A percentile compares a stretch with the other conserved stretches of the same genome.
phyloP scores from a whole-genome alignment of 2,888 invertebrate species.

The Lingula anatina region DNA sequence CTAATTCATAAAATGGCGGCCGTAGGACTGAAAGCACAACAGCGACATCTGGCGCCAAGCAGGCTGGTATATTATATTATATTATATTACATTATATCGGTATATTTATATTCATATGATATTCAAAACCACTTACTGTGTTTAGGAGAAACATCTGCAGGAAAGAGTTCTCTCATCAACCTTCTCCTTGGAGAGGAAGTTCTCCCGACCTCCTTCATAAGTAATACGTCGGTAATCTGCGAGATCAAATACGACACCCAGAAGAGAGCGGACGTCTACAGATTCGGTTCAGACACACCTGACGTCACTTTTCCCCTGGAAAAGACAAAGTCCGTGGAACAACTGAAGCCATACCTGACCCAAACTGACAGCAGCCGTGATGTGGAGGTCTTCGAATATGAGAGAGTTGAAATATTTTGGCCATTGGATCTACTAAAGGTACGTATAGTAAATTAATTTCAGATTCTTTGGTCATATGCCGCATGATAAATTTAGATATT shows the following conservation, averaged over 20 bases:
- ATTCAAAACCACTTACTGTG: neutral
- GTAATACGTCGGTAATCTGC: constrained; percentile 29
- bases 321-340: neutral
- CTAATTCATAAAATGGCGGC: too few relatives aligned
- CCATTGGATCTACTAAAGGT: too few relatives aligned
- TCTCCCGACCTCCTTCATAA: constrained; percentile 24
- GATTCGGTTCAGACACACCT: too few relatives aligned
- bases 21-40: too few relatives aligned
- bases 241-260: constrained; percentile 18
- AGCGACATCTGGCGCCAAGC: too few relatives aligned
- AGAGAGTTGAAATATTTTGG: constrained; percentile 28
- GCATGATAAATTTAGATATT: too few relatives aligned
- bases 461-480: too few relatives aligned
- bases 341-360: constrained; percentile 2
- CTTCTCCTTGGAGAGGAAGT: constrained; percentile 26
- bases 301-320: too few relatives aligned
- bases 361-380: constrained; percentile 2
- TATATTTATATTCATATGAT: constrained; percentile 1
- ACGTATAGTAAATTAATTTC: too few relatives aligned
- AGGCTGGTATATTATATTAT: too few relatives aligned
- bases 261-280: constrained; percentile 15
- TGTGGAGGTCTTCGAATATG: constrained; percentile 8
- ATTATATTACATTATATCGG: neutral
- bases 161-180: constrained; percentile 38
- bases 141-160: constrained; percentile 36